These are phyloP conservation scores for Pitta sordida DNA, from an alignment of 2,113 vertebrate genomes.

Conservation along the genomic window DNA sequence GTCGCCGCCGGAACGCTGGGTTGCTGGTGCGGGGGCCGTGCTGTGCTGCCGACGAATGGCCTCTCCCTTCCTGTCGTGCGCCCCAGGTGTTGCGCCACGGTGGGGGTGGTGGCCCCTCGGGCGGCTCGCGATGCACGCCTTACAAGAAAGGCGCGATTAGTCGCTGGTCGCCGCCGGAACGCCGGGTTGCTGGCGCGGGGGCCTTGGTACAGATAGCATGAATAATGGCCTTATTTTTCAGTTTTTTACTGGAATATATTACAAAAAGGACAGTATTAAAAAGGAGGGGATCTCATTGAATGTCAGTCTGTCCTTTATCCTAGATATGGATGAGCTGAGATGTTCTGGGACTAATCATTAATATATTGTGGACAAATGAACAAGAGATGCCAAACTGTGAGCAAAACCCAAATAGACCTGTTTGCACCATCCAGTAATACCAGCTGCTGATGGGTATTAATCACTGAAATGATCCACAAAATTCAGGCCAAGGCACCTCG, in stretches of 20 bases:
- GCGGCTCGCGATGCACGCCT: too few relatives aligned
- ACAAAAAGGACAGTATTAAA: neutral
- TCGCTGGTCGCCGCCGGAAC: too few relatives aligned
- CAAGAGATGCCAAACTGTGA: neutral
- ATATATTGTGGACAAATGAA: neutral
- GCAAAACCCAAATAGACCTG: neutral
- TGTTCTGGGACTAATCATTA: neutral
- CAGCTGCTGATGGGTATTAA: neutral
- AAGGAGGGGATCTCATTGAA: neutral
- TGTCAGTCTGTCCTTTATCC: neutral
- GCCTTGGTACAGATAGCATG: fast-evolving
- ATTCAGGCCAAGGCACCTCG: neutral
- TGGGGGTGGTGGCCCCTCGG: too few relatives aligned
- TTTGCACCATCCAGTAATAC: neutral
- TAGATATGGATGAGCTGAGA: neutral
- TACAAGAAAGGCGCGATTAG: too few relatives aligned
- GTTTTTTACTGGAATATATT: neutral
- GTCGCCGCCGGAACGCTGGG: too few relatives aligned
- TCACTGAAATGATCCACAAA: neutral
- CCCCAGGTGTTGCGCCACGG: too few relatives aligned
- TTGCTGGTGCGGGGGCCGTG: too few relatives aligned
- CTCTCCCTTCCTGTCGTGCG: too few relatives aligned
- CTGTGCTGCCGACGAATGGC: too few relatives aligned
- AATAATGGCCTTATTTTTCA: neutral
- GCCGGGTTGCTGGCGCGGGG: too few relatives aligned